Evolutionary conservation across 2,797 vertebrate genomes (phyloP).

Genomic region (Ara ararauna): DNA sequence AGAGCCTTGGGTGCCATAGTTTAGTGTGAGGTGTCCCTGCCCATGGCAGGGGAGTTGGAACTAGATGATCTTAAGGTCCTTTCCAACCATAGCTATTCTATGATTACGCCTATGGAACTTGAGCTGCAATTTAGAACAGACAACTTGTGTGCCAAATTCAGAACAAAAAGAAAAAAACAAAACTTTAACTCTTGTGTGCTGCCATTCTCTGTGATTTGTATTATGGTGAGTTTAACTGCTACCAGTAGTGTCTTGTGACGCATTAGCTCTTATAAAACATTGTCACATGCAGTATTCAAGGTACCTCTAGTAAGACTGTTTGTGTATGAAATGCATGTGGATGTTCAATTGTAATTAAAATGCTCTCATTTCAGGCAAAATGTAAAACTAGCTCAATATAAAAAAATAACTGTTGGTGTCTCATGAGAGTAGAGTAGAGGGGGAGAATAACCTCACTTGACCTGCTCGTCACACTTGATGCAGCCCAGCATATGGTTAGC

Average conservation of each 20-base stretch:
- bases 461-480: background rate
- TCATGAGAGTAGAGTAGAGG: background rate
- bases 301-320: background rate
- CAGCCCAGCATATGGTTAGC: background rate
- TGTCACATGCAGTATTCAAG: background rate
- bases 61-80: no score
- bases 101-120: background rate
- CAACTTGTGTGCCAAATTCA: background rate
- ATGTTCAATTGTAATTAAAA: background rate
- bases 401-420: background rate
- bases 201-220: background rate
- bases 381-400: background rate
- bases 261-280: background rate
- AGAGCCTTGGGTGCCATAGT: no score
- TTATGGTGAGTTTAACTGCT: background rate
- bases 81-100: no score
- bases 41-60: no score
- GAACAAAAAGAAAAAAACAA: background rate
- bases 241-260: background rate
- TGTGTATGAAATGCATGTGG: background rate
- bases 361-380: background rate
- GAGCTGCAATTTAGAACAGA: background rate
- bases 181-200: background rate
- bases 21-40: no score
- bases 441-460: background rate